phyloP scores from a whole-genome alignment of 1,140 invertebrate genomes.

The Potamilus streckersoni region DNA sequence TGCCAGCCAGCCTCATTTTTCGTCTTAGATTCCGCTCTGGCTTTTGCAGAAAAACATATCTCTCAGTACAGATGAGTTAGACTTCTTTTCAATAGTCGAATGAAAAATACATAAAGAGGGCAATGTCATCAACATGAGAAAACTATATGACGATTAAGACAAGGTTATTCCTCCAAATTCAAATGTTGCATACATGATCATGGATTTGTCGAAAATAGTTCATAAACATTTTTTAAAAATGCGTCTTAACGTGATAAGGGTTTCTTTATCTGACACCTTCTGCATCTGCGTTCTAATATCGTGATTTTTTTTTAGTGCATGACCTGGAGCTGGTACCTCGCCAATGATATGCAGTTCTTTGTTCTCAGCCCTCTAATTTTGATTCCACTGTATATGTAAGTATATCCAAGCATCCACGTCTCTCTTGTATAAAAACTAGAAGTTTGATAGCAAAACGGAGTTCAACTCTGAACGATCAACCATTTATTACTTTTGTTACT shows the following conservation, averaged over 20 bases:
- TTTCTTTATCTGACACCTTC: not conserved
- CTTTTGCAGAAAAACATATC: too few species aligned
- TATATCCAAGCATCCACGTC: not conserved
- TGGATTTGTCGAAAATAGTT: too few species aligned
- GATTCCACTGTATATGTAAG: slow-evolving; percentile 58
- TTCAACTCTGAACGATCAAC: too few species aligned
- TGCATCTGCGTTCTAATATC: not conserved
- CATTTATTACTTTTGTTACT: too few species aligned
- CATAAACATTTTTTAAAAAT: not conserved
- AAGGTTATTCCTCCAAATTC: not conserved
- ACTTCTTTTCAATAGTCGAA: too few species aligned
- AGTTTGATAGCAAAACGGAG: too few species aligned
- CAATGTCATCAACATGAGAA: not conserved
- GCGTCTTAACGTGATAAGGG: not conserved
- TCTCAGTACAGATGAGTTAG: too few species aligned
- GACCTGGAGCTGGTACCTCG: slow-evolving; percentile 81
- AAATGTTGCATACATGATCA: too few species aligned
- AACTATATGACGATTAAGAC: not conserved
- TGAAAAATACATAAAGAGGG: not conserved
- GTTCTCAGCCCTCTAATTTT: slow-evolving; percentile 76
- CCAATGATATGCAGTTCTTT: slow-evolving; percentile 86
- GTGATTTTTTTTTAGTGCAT: slow-evolving; percentile 74
- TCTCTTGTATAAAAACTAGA: too few species aligned
- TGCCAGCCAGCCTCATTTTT: too few species aligned
- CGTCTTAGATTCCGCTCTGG: too few species aligned